phyloP scores from a whole-genome alignment of 2,888 invertebrate species.

The Bellardia bayeri region DNA sequence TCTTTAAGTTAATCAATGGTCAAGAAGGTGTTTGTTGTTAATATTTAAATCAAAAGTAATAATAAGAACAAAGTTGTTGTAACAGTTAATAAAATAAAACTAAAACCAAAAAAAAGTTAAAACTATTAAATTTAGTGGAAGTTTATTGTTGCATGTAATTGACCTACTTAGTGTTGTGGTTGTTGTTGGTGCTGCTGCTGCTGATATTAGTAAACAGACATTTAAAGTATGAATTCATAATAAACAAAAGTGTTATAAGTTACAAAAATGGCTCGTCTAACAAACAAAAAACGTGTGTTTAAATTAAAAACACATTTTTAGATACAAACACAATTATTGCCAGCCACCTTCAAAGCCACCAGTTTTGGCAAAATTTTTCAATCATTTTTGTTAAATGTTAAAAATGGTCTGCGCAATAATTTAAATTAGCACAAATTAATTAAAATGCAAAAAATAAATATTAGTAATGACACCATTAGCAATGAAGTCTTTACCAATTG shows the following conservation, averaged over 20 bases:
- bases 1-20: not conserved
- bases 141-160: slow-evolving; percentile 69
- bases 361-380: not conserved
- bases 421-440: not conserved
- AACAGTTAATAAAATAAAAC: slow-evolving; percentile 45
- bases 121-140: slow-evolving; percentile 36
- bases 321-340: not conserved
- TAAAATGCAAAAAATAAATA: not conserved
- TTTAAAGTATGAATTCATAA: slow-evolving; percentile 25
- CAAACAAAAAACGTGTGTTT: not conserved
- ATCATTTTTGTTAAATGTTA: not conserved
- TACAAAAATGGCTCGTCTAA: not conserved
- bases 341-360: slow-evolving; percentile 6
- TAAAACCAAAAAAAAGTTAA: slow-evolving; percentile 17
- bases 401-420: not conserved
- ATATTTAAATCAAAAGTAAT: not conserved
- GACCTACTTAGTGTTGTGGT: slow-evolving; percentile 56
- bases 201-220: slow-evolving; percentile 17
- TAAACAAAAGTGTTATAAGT: not conserved
- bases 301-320: not conserved
- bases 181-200: slow-evolving; percentile 9
- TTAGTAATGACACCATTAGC: not conserved
- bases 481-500: not conserved
- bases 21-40: slow-evolving; percentile 8
- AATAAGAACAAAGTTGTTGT: slow-evolving; percentile 33